Percentiles rank a stretch among this genome's conserved stretches.
Conservation (phyloP, 2,888 invertebrate species). For the Polyommatus icarus region DNA sequence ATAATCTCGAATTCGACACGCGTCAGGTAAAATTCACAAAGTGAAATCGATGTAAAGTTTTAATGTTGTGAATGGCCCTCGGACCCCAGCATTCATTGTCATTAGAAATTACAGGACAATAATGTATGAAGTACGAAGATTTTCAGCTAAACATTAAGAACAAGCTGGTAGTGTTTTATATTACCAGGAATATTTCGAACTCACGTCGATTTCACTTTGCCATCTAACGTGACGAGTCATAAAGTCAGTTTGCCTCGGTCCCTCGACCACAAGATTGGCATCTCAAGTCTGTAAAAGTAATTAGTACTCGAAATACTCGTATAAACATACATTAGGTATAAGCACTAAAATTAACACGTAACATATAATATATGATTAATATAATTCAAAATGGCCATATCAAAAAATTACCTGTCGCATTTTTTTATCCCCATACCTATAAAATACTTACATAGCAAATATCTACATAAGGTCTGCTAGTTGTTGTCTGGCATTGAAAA, state of each 20-base stretch:
- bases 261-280: slow-evolving; percentile 5
- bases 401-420: slow-evolving; percentile 16
- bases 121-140: too few relatives aligned
- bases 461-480: neutral
- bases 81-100: too few relatives aligned
- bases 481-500: neutral
- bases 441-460: neutral
- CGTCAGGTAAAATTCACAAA: neutral
- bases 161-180: too few relatives aligned
- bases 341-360: slow-evolving; percentile 25
- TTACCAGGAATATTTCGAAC: too few relatives aligned
- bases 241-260: neutral
- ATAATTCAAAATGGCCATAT: slow-evolving; percentile 31
- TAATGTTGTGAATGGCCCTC: neutral
- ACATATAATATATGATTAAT: slow-evolving; percentile 28
- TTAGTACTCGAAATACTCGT: slow-evolving; percentile 8
- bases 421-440: neutral
- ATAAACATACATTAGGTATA: slow-evolving; percentile 27
- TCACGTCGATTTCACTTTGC: neutral
- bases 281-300: slow-evolving; percentile 17
- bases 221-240: neutral
- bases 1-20: slow-evolving; percentile 25
- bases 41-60: neutral
- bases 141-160: too few relatives aligned
- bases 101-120: too few relatives aligned